phyloP scores from a whole-genome alignment of 2,888 invertebrate genomes.

The Noctuana brunneofusca region DNA sequence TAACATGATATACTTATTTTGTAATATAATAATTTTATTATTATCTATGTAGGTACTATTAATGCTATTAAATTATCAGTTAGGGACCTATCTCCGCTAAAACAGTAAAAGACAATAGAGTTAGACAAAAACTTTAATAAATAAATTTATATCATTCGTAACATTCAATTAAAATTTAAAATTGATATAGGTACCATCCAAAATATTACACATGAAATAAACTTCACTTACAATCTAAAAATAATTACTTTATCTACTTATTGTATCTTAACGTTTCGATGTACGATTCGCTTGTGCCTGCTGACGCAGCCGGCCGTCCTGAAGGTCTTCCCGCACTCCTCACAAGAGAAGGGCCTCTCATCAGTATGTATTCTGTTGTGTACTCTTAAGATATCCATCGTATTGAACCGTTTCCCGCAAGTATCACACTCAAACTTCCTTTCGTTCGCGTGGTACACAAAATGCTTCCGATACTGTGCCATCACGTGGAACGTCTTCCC shows the following conservation, averaged over 20 bases:
- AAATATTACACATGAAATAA: slow-evolving; percentile 16
- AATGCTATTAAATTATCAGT: background rate
- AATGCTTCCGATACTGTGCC: slow-evolving; percentile 77
- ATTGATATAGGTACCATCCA: slow-evolving; percentile 3
- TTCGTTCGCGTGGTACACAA: slow-evolving; percentile 79
- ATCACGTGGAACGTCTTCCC: slow-evolving; percentile 79
- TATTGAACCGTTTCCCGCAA: slow-evolving; percentile 80
- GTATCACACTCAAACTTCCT: slow-evolving; percentile 77
- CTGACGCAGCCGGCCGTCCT: slow-evolving; percentile 77
- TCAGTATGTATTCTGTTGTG: slow-evolving; percentile 78
- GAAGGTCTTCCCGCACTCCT: slow-evolving; percentile 76
- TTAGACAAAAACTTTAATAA: background rate
- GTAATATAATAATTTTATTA: too few relatives aligned
- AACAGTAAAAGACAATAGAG: background rate
- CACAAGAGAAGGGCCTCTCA: slow-evolving; percentile 71
- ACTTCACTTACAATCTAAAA: background rate
- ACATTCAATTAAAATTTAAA: slow-evolving; percentile 17
- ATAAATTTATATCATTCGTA: background rate
- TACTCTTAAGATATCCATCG: slow-evolving; percentile 75
- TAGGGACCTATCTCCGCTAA: too few relatives aligned
- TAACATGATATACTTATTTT: too few relatives aligned
- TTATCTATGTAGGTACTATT: background rate
- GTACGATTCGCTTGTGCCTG: slow-evolving; percentile 72
- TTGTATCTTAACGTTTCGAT: slow-evolving; percentile 46
- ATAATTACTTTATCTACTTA: slow-evolving; percentile 31